These are phyloP conservation scores for Incurvaria masculella DNA, from an alignment of 2,888 invertebrate genomes.

Conservation along the genomic window DNA sequence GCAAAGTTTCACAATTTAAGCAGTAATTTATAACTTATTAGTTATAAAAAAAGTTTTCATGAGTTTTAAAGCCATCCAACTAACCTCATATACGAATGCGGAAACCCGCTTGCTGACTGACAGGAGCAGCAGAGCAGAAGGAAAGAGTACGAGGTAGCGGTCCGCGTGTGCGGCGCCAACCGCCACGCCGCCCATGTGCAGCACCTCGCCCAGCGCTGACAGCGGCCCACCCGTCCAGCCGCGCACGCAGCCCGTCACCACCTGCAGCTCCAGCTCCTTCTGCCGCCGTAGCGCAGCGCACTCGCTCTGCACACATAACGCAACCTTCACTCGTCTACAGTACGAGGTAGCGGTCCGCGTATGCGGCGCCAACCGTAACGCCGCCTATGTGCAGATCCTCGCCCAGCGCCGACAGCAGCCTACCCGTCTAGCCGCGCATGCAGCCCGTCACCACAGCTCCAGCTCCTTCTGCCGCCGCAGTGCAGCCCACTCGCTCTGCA, in stretches of 20 bases:
- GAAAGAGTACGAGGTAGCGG: constrained; percentile 89
- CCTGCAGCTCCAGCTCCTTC: constrained; percentile 94
- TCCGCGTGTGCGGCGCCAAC: constrained; percentile 83
- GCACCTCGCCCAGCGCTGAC: constrained; percentile 73
- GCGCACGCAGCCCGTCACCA: constrained; percentile 89
- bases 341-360: constrained; percentile 87
- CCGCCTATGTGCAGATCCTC: constrained; percentile 92
- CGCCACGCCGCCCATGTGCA: constrained; percentile 90
- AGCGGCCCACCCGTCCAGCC: constrained; percentile 83
- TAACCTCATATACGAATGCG: constrained; percentile 92
- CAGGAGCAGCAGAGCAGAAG: constrained; percentile 81
- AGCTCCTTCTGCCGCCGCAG: constrained; percentile 92
- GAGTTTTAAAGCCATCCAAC: too few relatives aligned
- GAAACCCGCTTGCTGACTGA: constrained; percentile 91
- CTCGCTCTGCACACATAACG: constrained; percentile 60
- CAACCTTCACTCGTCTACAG: constrained; percentile 43
- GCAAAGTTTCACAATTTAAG: too few relatives aligned
- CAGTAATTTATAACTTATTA: too few relatives aligned
- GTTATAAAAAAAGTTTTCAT: too few relatives aligned
- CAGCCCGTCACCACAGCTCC: constrained; percentile 89
- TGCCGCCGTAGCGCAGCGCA: constrained; percentile 87
- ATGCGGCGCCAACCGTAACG: constrained; percentile 81
- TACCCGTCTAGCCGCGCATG: constrained; percentile 93
- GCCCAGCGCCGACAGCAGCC: constrained; percentile 59
- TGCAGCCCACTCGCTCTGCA: constrained; percentile 80